These are phyloP conservation scores for Beris morrisii DNA, from an alignment of 2,888 invertebrate genomes.

Conservation along the genomic window DNA sequence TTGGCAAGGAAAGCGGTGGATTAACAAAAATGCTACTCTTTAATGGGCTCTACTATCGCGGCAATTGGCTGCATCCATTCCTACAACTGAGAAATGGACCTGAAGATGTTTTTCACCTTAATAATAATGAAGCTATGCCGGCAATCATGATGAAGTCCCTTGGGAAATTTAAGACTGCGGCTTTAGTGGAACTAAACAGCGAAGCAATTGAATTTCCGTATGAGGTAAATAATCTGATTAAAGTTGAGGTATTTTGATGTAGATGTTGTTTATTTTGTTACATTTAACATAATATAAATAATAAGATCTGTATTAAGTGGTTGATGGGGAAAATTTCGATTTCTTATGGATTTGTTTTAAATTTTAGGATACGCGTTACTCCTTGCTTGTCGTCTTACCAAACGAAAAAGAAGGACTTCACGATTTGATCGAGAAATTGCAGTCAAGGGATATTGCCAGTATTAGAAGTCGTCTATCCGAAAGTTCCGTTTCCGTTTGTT, in stretches of 20 bases:
- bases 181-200: slow-evolving; percentile 65
- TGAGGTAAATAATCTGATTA: slow-evolving; percentile 59
- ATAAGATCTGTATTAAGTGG: too few species aligned
- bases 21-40: slow-evolving; percentile 65
- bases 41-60: slow-evolving; percentile 78
- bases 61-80: slow-evolving; percentile 74
- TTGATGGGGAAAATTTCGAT: too few species aligned
- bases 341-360: not conserved
- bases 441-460: slow-evolving; percentile 52
- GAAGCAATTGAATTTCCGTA: slow-evolving; percentile 74
- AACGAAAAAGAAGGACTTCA: slow-evolving; percentile 62
- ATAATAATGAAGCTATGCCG: slow-evolving; percentile 63
- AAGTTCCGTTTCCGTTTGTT: slow-evolving; percentile 57
- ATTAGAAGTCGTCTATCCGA: slow-evolving; percentile 41
- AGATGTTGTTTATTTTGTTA: too few species aligned
- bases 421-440: slow-evolving; percentile 60
- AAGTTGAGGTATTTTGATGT: too few species aligned
- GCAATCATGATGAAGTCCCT: slow-evolving; percentile 70
- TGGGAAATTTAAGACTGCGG: slow-evolving; percentile 64
- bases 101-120: slow-evolving; percentile 65
- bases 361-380: slow-evolving; percentile 62
- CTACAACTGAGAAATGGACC: slow-evolving; percentile 53
- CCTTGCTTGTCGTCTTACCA: slow-evolving; percentile 62
- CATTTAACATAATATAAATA: too few species aligned
- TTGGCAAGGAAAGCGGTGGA: slow-evolving; percentile 51